phyloP scores from a whole-genome alignment of 2,888 invertebrate genomes.

The Drosophila testacea region DNA sequence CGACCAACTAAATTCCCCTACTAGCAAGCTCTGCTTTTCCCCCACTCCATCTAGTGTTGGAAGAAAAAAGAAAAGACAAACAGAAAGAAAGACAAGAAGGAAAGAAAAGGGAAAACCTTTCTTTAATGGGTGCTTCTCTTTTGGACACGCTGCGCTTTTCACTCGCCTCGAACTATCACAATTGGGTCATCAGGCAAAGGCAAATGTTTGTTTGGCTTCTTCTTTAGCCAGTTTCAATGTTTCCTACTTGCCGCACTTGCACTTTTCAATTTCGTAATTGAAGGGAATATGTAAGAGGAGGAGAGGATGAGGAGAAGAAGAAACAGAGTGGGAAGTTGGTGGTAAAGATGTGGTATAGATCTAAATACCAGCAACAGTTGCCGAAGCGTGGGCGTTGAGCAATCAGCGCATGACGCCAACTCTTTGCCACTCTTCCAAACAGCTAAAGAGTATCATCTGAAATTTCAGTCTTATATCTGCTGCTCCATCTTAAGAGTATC shows the following conservation, averaged over 20 bases:
- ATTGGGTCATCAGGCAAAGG: constrained; percentile 65
- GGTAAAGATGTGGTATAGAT: constrained; percentile 17
- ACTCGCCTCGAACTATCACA: constrained; percentile 63
- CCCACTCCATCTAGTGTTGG: neutral
- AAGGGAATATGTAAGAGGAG: constrained; percentile 10
- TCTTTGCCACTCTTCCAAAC: constrained; percentile 11
- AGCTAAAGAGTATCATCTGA: neutral
- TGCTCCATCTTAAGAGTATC: constrained; percentile 2
- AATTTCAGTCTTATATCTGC: constrained; percentile 14
- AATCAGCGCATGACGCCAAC: constrained; percentile 73
- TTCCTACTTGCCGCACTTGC: constrained; percentile 62
- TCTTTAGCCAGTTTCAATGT: neutral
- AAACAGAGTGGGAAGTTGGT: neutral
- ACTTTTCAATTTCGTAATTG: constrained; percentile 74
- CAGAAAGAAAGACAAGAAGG: constrained; percentile 6
- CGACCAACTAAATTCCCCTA: constrained; percentile 5
- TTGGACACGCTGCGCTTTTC: constrained; percentile 53
- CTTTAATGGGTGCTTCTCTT: constrained; percentile 36
- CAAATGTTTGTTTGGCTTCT: constrained; percentile 41
- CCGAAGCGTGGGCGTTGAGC: constrained; percentile 70
- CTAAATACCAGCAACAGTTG: constrained; percentile 44
- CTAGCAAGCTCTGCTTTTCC: neutral
- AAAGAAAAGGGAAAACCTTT: constrained; percentile 31
- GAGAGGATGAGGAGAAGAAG: neutral
- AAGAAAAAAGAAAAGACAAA: neutral